These are phyloP conservation scores for Lamprologus callipterus DNA, from an alignment of 2,113 vertebrate genomes.

Conservation along the genomic window DNA sequence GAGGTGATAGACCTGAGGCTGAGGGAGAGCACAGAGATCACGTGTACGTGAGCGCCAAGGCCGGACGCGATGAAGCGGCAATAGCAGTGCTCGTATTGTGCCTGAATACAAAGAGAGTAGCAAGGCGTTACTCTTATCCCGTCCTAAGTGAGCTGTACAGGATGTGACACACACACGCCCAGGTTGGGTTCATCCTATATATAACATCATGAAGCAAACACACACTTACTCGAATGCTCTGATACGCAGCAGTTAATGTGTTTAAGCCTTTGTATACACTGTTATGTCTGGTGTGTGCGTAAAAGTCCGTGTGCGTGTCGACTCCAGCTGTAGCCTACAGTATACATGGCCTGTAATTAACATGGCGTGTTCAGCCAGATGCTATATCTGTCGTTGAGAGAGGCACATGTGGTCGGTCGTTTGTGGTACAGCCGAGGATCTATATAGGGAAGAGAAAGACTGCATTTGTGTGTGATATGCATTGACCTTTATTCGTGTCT, in stretches of 20 bases:
- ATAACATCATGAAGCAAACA: neutral
- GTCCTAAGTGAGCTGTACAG: neutral
- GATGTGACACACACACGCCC: neutral
- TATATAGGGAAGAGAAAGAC: conserved; percentile 4
- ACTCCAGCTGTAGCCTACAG: conserved; percentile 28
- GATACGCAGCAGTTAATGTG: neutral
- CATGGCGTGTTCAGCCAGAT: conserved; percentile 41
- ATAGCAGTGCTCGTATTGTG: neutral
- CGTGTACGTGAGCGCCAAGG: neutral
- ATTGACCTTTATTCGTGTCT: neutral
- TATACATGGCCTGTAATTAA: conserved; percentile 58
- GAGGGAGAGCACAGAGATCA: neutral
- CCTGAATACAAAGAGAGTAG: neutral
- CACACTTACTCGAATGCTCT: neutral
- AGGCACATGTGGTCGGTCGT: conserved; percentile 36
- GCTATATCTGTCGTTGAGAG: conserved; percentile 57
- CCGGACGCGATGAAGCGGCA: neutral
- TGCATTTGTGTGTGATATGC: neutral
- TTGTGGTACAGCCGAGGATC: conserved; percentile 22
- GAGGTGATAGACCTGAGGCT: conserved; percentile 12
- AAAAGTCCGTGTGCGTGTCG: neutral
- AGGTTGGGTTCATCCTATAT: neutral
- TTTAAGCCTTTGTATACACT: neutral
- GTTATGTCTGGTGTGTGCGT: neutral
- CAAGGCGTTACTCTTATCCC: neutral